A percentile compares a stretch with the other conserved stretches of the same genome.
Conservation (phyloP, 2,797 vertebrate genomes). For the Myotis pilosus region DNA sequence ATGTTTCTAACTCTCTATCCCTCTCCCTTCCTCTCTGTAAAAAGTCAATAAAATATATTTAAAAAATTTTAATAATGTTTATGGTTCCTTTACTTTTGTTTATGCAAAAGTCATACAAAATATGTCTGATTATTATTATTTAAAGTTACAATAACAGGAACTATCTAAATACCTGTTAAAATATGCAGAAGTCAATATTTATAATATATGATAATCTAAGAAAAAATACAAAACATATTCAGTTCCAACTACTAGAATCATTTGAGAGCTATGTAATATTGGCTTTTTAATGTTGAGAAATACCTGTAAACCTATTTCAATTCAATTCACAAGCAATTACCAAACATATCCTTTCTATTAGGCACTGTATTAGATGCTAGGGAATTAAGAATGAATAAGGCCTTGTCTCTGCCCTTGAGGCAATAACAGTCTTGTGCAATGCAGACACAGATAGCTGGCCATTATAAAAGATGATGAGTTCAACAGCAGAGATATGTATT, state of each 20-base stretch:
- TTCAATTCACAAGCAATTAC: slow-evolving; percentile 47
- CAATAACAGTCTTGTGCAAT: not conserved
- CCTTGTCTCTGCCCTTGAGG: not conserved
- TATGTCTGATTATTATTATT: not conserved
- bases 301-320: slow-evolving; percentile 39
- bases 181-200: not conserved
- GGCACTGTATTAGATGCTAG: not conserved
- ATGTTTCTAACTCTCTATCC: too few species aligned
- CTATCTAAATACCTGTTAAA: not conserved
- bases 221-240: not conserved
- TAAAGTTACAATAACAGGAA: not conserved
- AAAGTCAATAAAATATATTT: too few species aligned
- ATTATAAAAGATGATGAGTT: not conserved
- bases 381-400: slow-evolving; percentile 13
- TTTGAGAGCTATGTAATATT: not conserved
- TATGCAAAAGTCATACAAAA: not conserved
- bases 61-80: not conserved
- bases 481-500: not conserved
- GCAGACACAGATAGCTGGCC: not conserved
- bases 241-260: slow-evolving; percentile 8
- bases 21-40: too few species aligned
- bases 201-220: not conserved
- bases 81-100: not conserved
- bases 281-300: slow-evolving; percentile 53
- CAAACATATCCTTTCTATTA: not conserved